Evolutionary conservation across 1,140 invertebrate species (phyloP).

Genomic region (Rhagoletis pomonella): DNA sequence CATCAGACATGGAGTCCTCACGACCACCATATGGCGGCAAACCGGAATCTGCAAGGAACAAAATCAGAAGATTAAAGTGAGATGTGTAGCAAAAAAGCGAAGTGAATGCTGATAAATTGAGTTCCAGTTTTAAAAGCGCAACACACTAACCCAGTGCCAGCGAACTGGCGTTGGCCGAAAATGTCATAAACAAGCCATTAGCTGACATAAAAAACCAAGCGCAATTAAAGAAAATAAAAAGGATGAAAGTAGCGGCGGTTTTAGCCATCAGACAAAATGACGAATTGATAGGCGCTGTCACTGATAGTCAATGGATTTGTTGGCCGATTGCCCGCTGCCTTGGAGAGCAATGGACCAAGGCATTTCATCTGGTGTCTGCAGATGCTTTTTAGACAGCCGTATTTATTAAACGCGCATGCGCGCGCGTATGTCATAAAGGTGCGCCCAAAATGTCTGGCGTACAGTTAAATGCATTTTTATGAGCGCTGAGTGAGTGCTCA

Average conservation of each 20-base stretch:
- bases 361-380: neutral
- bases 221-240: slow-evolving; percentile 2
- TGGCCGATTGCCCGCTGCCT: neutral
- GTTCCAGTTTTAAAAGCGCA: neutral
- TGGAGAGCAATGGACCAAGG: neutral
- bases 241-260: neutral
- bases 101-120: slow-evolving; percentile 17
- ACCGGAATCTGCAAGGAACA: slow-evolving; percentile 75
- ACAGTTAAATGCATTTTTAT: slow-evolving; percentile 6
- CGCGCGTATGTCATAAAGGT: neutral
- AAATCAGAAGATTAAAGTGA: neutral
- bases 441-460: neutral
- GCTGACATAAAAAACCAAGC: slow-evolving; percentile 33
- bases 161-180: neutral
- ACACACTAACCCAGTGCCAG: slow-evolving; percentile 11
- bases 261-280: slow-evolving; percentile 39
- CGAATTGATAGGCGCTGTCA: slow-evolving; percentile 47
- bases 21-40: slow-evolving; percentile 83
- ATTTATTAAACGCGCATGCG: neutral
- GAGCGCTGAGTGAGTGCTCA: neutral
- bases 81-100: neutral
- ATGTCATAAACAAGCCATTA: slow-evolving; percentile 55
- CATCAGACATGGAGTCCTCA: slow-evolving; percentile 90
- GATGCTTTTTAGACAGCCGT: neutral
- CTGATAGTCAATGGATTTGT: slow-evolving; percentile 7